Percentiles rank a stretch among this genome's conserved stretches.
Evolutionary conservation across 2,113 vertebrate genomes (phyloP).

Genomic region (Melozone crissalis): DNA sequence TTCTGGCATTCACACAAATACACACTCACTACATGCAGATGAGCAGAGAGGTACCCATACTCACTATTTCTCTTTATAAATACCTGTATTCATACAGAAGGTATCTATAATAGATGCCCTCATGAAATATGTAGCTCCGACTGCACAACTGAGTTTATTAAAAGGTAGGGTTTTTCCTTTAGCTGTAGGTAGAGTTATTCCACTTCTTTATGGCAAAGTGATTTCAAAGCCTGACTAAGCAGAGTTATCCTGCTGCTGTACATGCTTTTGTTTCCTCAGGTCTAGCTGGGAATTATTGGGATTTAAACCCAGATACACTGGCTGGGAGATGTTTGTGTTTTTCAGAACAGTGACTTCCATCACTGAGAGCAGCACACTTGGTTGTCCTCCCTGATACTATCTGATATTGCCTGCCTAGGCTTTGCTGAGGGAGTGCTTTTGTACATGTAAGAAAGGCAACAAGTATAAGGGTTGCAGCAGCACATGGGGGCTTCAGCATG

Average conservation of each 20-base stretch:
- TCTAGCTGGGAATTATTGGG: rapidly evolving
- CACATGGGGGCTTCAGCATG: not conserved
- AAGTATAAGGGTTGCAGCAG: not conserved
- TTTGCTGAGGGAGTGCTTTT: not conserved
- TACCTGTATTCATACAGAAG: not conserved
- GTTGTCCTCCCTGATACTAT: not conserved
- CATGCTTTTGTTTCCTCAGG: not conserved
- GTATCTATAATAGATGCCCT: not conserved
- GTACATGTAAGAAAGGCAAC: not conserved
- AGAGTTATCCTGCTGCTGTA: not conserved
- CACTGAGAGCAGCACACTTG: rapidly evolving
- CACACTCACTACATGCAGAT: not conserved
- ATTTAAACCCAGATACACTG: not conserved
- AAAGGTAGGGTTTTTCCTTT: not conserved
- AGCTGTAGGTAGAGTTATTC: not conserved
- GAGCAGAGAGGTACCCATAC: not conserved
- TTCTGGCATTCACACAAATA: not conserved
- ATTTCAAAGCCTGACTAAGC: not conserved
- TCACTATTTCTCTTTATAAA: not conserved
- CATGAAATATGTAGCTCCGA: not conserved
- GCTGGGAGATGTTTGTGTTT: not conserved
- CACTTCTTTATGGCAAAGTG: not conserved
- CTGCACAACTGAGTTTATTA: not conserved
- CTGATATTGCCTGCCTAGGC: not conserved
- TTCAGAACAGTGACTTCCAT: not conserved